Percentiles rank a stretch among this genome's conserved stretches.
Conservation (phyloP, 1,140 invertebrate genomes). For the Solenopsis fugax region DNA sequence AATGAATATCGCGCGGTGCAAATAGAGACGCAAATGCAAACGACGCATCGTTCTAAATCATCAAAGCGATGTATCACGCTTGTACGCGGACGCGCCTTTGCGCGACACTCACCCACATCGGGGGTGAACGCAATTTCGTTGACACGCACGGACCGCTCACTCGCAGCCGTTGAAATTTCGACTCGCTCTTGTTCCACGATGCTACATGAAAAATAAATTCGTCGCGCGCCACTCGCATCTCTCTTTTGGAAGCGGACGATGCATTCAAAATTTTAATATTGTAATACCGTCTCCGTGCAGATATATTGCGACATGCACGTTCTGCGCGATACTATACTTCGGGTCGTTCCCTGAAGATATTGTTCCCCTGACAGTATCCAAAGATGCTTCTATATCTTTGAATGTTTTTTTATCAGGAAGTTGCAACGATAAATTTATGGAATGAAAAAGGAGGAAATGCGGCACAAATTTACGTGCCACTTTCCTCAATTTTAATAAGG, state of each 20-base stretch:
- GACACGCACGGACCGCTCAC: conserved; percentile 57
- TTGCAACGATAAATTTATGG: neutral
- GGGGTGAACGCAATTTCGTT: conserved; percentile 66
- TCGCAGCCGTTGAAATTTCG: conserved; percentile 61
- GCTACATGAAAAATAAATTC: conserved; percentile 54
- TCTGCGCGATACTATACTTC: conserved; percentile 2
- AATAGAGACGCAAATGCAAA: conserved; percentile 67
- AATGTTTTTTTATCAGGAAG: conserved; percentile 16
- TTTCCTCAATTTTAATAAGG: neutral
- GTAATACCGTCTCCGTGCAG: conserved; percentile 38
- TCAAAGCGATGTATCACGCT: conserved; percentile 74
- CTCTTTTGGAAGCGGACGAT: conserved; percentile 39
- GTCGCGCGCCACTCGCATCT: conserved; percentile 43
- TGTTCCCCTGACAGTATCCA: neutral
- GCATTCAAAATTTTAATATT: conserved; percentile 61
- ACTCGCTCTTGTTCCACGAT: conserved; percentile 7
- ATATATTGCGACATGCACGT: conserved; percentile 42
- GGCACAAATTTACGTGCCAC: neutral
- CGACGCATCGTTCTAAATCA: conserved; percentile 71
- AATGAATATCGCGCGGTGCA: conserved; percentile 74
- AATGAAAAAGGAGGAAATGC: neutral
- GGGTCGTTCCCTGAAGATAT: conserved; percentile 39
- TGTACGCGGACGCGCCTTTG: conserved; percentile 40
- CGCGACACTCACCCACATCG: conserved; percentile 56
- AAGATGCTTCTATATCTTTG: conserved; percentile 12